A percentile compares a stretch with the other conserved stretches of the same genome.
These are phyloP conservation scores for Ceratothoa steindachneri DNA, from an alignment of 2,888 invertebrate species.

Conservation along the genomic window DNA sequence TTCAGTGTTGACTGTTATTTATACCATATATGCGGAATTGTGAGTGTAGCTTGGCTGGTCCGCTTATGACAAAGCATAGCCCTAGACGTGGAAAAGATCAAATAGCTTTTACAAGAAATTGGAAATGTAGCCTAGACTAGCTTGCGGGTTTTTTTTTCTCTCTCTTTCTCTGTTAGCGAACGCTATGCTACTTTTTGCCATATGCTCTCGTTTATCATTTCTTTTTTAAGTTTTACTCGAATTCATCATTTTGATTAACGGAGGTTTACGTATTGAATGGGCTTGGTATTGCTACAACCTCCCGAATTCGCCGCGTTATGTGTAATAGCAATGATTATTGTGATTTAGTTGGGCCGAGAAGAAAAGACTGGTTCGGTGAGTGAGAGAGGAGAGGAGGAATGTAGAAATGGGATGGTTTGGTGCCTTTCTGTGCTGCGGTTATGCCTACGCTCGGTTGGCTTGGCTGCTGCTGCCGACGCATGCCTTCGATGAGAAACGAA, in stretches of 20 bases:
- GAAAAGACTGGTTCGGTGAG: too few species aligned
- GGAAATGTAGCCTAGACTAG: slow-evolving; percentile 5
- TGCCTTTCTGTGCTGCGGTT: not conserved
- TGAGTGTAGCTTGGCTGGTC: slow-evolving; percentile 9
- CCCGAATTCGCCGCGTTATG: too few species aligned
- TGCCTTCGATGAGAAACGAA: too few species aligned
- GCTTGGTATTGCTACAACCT: too few species aligned
- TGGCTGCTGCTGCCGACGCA: too few species aligned
- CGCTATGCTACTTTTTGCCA: not conserved
- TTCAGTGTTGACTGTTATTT: not conserved
- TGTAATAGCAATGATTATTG: too few species aligned
- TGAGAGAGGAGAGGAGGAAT: too few species aligned
- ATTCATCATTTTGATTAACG: not conserved
- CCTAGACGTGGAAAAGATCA: slow-evolving; percentile 9
- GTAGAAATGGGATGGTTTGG: too few species aligned
- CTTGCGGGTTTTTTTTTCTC: not conserved
- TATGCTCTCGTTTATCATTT: not conserved
- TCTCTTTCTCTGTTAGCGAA: not conserved
- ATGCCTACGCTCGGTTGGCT: not conserved
- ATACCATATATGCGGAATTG: not conserved
- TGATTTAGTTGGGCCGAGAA: too few species aligned
- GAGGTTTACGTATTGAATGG: too few species aligned
- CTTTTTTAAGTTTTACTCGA: not conserved
- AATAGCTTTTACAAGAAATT: slow-evolving; percentile 2
- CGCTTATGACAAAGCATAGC: slow-evolving; percentile 10